Evolutionary conservation across 2,113 vertebrate genomes (phyloP).

Genomic region (Centropus bengalensis): DNA sequence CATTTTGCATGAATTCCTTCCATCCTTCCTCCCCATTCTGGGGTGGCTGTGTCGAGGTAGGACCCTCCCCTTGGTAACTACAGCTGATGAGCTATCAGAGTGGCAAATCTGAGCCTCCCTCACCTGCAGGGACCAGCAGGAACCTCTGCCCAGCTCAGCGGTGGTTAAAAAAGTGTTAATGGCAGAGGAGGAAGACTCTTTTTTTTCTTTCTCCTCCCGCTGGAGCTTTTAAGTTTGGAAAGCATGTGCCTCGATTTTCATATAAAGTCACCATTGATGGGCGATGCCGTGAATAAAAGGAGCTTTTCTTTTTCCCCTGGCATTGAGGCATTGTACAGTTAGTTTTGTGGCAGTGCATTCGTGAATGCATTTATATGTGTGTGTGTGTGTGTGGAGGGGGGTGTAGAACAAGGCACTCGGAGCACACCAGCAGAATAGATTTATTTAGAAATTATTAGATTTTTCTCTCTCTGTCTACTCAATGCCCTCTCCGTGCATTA

Average conservation of each 20-base stretch:
- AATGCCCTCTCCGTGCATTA: background rate
- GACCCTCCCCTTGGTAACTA: background rate
- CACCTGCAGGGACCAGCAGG: background rate
- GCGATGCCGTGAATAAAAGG: constrained; percentile 33
- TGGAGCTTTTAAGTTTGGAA: constrained; percentile 46
- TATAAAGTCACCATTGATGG: constrained; percentile 65
- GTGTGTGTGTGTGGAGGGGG: background rate
- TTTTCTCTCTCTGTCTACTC: background rate
- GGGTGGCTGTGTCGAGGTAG: too few relatives aligned
- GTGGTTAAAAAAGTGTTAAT: constrained; percentile 31
- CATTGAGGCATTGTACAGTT: constrained; percentile 32
- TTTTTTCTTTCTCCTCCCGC: background rate
- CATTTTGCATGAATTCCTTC: background rate
- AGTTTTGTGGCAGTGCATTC: constrained; percentile 7
- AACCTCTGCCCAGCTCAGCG: background rate
- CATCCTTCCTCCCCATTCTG: background rate
- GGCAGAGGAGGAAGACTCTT: background rate
- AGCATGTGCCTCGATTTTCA: constrained; percentile 60
- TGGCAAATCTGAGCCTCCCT: background rate
- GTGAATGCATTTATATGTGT: constrained; percentile 6
- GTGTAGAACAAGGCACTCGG: background rate
- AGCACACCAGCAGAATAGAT: background rate
- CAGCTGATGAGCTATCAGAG: fast-evolving
- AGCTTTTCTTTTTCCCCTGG: constrained; percentile 47
- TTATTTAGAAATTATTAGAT: background rate